phyloP scores from a whole-genome alignment of 2,113 vertebrate species.

The Etia nguti region DNA sequence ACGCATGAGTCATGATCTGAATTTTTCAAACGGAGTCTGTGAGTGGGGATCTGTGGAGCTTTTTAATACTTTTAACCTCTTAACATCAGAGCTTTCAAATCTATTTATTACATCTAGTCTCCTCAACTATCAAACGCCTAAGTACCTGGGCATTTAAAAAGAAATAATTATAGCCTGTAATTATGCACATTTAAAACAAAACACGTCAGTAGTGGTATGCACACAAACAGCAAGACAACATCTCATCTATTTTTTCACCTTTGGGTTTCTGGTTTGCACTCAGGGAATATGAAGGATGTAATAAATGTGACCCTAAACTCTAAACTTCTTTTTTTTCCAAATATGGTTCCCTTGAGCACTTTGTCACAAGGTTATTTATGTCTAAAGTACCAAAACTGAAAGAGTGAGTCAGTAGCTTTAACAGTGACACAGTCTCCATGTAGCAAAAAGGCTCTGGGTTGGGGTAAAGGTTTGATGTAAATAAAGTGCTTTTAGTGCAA shows the following conservation, averaged over 20 bases:
- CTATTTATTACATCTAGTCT: background rate
- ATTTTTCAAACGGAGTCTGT: background rate
- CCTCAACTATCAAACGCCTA: background rate
- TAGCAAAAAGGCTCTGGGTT: background rate
- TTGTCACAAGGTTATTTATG: background rate
- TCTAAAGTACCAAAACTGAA: background rate
- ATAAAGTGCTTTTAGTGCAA: background rate
- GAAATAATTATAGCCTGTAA: background rate
- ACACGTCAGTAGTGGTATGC: fast-evolving
- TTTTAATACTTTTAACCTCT: background rate
- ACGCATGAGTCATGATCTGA: background rate
- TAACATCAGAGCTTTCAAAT: background rate
- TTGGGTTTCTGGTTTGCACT: background rate
- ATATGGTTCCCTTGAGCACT: background rate
- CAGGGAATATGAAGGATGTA: background rate
- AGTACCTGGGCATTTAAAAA: background rate
- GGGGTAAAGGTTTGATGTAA: background rate
- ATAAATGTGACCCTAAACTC: background rate
- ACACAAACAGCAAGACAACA: background rate
- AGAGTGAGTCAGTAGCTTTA: background rate
- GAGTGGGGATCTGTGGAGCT: background rate
- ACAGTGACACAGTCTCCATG: background rate
- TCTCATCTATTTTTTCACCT: background rate
- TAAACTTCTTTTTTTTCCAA: background rate
- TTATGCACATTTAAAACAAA: background rate